phyloP scores from a whole-genome alignment of 2,113 vertebrate species.

The Piaya cayana region DNA sequence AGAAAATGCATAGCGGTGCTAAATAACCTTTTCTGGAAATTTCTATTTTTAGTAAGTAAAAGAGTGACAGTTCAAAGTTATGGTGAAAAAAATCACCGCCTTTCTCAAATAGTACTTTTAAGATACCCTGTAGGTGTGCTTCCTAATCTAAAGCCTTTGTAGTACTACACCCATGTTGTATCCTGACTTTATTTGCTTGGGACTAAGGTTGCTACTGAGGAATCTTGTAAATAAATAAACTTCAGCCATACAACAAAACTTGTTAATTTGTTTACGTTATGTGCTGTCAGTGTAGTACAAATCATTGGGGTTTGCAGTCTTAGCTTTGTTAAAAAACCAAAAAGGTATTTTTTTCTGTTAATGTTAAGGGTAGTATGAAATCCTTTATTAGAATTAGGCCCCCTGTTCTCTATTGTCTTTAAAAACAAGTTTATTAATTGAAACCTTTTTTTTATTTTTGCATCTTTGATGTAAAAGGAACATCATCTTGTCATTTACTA shows the following conservation, averaged over 20 bases:
- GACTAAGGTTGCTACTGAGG: not conserved
- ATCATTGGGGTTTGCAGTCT: fast-evolving
- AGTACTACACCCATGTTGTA: fast-evolving
- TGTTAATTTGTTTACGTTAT: not conserved
- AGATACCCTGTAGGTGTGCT: fast-evolving
- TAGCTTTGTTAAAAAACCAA: not conserved
- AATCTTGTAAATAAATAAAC: not conserved
- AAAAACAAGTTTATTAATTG: not conserved
- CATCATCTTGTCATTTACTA: not conserved
- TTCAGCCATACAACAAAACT: not conserved
- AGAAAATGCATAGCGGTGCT: not conserved
- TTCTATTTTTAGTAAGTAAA: not conserved
- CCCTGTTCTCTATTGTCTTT: not conserved
- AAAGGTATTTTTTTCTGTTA: not conserved
- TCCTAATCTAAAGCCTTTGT: not conserved
- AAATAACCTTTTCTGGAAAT: not conserved
- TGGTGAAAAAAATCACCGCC: not conserved
- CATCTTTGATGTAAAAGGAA: not conserved
- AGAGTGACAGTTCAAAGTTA: not conserved
- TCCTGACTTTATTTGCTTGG: not conserved
- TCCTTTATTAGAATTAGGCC: not conserved
- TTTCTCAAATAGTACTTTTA: not conserved
- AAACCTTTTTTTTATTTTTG: not conserved
- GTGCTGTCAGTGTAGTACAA: not conserved
- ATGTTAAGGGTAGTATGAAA: not conserved